Evolutionary conservation across 1,140 invertebrate genomes (phyloP), one percentile per base, ranked within the genome.

Genomic region (Magallana angulata): DNA sequence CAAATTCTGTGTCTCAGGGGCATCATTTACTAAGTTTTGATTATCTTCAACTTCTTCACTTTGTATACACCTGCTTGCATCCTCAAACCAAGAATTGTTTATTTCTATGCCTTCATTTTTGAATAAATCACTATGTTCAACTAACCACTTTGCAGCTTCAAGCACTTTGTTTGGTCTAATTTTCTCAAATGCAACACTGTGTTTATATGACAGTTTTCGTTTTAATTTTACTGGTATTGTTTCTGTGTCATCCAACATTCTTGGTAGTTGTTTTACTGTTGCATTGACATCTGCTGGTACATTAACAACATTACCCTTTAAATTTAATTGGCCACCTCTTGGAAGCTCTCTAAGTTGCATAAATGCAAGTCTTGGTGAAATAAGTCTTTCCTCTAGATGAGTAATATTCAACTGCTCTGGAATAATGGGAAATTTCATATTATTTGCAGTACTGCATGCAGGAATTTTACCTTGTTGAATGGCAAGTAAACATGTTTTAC

Each of bases 281-380:
- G 5, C 6, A 18, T 71, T 85, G 11, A 89, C 71, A 85, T 90
- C 71, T 18, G 81, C 16, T 48, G 89, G 85, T 1, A 89, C 87
- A 89, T 90, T 90, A n/a, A 90, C 89, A 62, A 90, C 86, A 89
- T 90, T 90, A 18, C 89, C 85, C 36, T 62, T 56, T 0, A 88
- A n/a, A 64, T 64, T 80, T 5, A 60, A 18, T 57, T 90, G 87
- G 1, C 71, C 57, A 30, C 87, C 89, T 57, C 87, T 84, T 6
- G 89, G 89, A 36, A 87, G 30, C 82, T 68, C 64, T 24, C 18
- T n/a, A n/a, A 68, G 30, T 8, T 68, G 64, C n/a, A n/a, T 68
- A 24, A 68, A 68, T 16, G 62, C n/a, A 7, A 68, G n/a, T 16
- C 62, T 12, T 14, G 62, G 62, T 7, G 62, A 14, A 68, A 68